Conservation (phyloP, 2,888 invertebrate genomes). For the Temnothorax rugatulus region DNA sequence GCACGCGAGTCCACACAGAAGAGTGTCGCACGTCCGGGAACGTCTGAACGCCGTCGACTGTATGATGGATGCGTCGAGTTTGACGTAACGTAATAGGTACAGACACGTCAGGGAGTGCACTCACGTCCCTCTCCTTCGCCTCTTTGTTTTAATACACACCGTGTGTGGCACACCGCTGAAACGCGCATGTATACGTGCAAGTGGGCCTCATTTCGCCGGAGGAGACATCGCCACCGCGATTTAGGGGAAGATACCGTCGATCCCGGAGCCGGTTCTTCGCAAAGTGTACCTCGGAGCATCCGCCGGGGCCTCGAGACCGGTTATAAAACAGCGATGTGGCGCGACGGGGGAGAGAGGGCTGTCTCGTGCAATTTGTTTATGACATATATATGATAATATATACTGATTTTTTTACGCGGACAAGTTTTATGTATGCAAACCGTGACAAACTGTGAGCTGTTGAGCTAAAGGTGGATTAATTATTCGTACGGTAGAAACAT, state of each 20-base stretch:
- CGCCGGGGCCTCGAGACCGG: background rate
- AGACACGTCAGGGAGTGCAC: conserved; percentile 61
- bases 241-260: conserved; percentile 32
- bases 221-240: conserved; percentile 6
- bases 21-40: conserved; percentile 35
- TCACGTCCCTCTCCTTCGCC: conserved; percentile 46
- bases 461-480: background rate
- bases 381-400: background rate
- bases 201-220: conserved; percentile 15
- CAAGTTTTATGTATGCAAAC: background rate
- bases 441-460: background rate
- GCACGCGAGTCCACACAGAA: conserved; percentile 52
- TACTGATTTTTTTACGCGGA: background rate
- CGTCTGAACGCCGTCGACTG: conserved; percentile 64
- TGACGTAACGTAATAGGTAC: conserved; percentile 81
- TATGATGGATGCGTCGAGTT: conserved; percentile 83
- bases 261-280: conserved; percentile 34
- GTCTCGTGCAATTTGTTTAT: background rate
- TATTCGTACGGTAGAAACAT: background rate
- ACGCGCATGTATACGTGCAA: background rate
- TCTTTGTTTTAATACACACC: conserved; percentile 50
- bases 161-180: background rate
- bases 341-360: background rate
- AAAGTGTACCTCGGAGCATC: conserved; percentile 19
- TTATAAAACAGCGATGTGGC: conserved; percentile 14